A percentile compares a stretch with the other conserved stretches of the same genome.
Conservation (phyloP, 2,888 invertebrate genomes). For the Strigamia transsilvanica region DNA sequence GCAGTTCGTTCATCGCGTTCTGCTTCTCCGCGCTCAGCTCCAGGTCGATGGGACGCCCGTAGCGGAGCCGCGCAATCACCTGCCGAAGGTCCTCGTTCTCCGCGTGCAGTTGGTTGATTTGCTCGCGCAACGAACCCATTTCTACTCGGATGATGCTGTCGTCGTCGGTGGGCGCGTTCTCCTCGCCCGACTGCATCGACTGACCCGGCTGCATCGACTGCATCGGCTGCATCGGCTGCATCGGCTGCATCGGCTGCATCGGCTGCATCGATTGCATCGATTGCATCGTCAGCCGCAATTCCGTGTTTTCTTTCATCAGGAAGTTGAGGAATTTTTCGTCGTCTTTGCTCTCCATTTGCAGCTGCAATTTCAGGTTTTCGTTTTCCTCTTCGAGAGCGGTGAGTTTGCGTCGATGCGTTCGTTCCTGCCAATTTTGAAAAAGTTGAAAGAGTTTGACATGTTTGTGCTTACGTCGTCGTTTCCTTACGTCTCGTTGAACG, state of each 20-base stretch:
- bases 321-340: conserved; percentile 52
- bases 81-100: conserved; percentile 58
- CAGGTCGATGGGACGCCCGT: conserved; percentile 50
- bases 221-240: not conserved
- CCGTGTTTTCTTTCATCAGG: conserved; percentile 56
- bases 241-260: not conserved
- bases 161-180: conserved; percentile 1
- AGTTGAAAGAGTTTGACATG: not conserved
- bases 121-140: conserved; percentile 55
- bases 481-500: conserved; percentile 54
- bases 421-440: conserved; percentile 52
- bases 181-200: too few relatives aligned
- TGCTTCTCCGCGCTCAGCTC: conserved; percentile 9
- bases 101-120: conserved; percentile 57
- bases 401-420: conserved; percentile 54
- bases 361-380: conserved; percentile 55
- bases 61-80: conserved; percentile 57
- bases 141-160: conserved; percentile 46
- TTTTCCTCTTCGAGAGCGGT: conserved; percentile 57
- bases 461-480: not conserved
- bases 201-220: too few relatives aligned
- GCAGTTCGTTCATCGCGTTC: conserved; percentile 44
- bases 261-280: not conserved
- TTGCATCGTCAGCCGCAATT: conserved; percentile 50
- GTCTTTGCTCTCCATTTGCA: conserved; percentile 56